phyloP scores from a whole-genome alignment of 2,888 invertebrate genomes.

The Acanthoscelides obtectus region DNA sequence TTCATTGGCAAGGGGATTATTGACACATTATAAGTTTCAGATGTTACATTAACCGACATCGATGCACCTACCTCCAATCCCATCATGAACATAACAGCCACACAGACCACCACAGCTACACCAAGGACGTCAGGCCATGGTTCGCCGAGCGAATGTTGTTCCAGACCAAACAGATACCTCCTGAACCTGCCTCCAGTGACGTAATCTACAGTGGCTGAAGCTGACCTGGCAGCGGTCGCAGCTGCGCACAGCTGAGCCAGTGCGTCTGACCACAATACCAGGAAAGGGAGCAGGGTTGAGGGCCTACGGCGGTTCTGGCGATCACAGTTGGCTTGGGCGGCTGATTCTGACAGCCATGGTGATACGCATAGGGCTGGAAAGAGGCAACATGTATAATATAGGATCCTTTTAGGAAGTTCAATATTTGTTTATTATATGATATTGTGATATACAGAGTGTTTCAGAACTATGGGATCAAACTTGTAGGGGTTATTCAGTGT shows the following conservation, averaged over 20 bases:
- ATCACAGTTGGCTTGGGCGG: not conserved
- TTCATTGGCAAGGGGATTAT: too few relatives aligned
- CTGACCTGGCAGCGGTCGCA: conserved; percentile 58
- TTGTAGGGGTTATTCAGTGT: too few relatives aligned
- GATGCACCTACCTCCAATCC: conserved; percentile 53
- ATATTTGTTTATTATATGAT: too few relatives aligned
- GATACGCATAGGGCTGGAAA: not conserved
- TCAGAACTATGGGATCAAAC: too few relatives aligned
- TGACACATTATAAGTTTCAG: too few relatives aligned
- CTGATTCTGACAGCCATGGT: not conserved
- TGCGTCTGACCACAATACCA: conserved; percentile 58
- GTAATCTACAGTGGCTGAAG: conserved; percentile 60
- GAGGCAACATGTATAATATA: too few relatives aligned
- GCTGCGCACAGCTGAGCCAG: conserved; percentile 57
- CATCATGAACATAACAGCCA: conserved; percentile 60
- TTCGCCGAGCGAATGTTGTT: conserved; percentile 56
- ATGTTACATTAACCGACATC: too few relatives aligned
- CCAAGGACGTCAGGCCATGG: conserved; percentile 63
- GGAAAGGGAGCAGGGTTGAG: conserved; percentile 53
- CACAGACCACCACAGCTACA: conserved; percentile 57
- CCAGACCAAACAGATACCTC: conserved; percentile 57
- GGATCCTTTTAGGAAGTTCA: too few relatives aligned
- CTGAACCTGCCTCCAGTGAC: conserved; percentile 57
- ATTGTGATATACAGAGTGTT: too few relatives aligned
- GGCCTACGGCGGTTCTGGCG: conserved; percentile 35